A percentile compares a stretch with the other conserved stretches of the same genome.
Evolutionary conservation across 2,113 vertebrate genomes (phyloP).

Genomic region (Mustelus asterias): DNA sequence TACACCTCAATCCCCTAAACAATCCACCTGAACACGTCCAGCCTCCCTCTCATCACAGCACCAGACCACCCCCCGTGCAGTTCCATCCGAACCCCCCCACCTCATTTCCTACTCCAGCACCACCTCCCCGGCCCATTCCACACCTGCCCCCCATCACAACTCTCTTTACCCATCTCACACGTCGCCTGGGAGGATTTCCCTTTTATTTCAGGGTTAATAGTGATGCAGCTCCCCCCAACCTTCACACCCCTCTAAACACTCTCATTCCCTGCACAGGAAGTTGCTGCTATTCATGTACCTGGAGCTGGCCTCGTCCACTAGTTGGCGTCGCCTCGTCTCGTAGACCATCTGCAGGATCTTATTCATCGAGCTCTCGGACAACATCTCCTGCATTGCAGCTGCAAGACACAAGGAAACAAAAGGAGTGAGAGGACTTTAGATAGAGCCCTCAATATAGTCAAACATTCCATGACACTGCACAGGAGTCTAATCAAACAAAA

Average conservation of each 20-base stretch:
- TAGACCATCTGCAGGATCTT: slow-evolving; percentile 71
- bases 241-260: no score
- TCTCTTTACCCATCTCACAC: neutral
- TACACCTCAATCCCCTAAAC: no score
- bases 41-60: no score
- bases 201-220: no score
- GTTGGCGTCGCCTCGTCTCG: slow-evolving; percentile 66
- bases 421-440: neutral
- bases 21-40: no score
- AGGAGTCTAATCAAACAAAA: neutral
- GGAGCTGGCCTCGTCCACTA: slow-evolving; percentile 74
- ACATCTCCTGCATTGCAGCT: slow-evolving; percentile 94
- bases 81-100: no score
- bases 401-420: neutral
- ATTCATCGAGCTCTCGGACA: slow-evolving; percentile 72
- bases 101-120: no score
- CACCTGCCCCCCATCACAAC: neutral
- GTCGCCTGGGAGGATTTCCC: no score
- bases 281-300: slow-evolving; percentile 58
- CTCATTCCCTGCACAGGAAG: neutral
- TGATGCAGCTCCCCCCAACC: neutral
- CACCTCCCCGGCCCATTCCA: no score
- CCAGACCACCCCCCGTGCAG: no score
- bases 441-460: neutral
- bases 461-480: neutral